Evolutionary conservation across 2,797 vertebrate genomes (phyloP), one percentile per base, ranked within the genome.

Genomic region (Pangasius larnaudii): DNA sequence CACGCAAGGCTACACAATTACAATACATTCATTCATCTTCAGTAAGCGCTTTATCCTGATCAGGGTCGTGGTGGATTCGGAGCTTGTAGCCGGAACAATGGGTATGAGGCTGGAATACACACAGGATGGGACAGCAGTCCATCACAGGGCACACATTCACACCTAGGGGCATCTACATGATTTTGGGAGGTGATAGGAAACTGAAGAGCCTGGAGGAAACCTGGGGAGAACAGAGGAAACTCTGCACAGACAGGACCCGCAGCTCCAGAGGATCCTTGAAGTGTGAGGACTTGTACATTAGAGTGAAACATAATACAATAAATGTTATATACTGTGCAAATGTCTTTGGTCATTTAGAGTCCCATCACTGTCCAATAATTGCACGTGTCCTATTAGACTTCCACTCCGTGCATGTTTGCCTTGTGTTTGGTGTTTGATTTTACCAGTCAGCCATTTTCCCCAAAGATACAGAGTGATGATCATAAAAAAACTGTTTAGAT

Each of bases 41-140:
- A 42, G 79, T 81, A 63, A 81, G 58, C 56, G 16, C 36, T 63
- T 82, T 82, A 63, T 61, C 79, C 36, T 65, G 58, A 65, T n/a
- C 24, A 49, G 36, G 33, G 39, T 82, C 1, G 9, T 22, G 10
- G 61, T 51, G 16, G 27, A 51, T 51, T 67, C 39, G 10, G 42
- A 33, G 61, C 19, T 84, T 33, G 22, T 51, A 84, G 59, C 27
- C 19, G 9, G 9, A 83, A 30, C 14, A 83, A 30, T 49, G 33
- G 49, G 49, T 78, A 30, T 77, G 14, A 49, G n/a, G 39, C 24
- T 82, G 27, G 14, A 51, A 51, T 51, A 67, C 42, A 67, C 0
- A 18, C 18, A 51, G n/a, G n/a, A 67, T 67, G 42, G 42, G 61
- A 19, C 39, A 51, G 61, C 27, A 49, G 42, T 30, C 42, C 18